Evolutionary conservation across 2,888 invertebrate genomes (phyloP), one percentile per base, ranked within the genome.

Genomic region (Drosophila nr. perissopoda): DNA sequence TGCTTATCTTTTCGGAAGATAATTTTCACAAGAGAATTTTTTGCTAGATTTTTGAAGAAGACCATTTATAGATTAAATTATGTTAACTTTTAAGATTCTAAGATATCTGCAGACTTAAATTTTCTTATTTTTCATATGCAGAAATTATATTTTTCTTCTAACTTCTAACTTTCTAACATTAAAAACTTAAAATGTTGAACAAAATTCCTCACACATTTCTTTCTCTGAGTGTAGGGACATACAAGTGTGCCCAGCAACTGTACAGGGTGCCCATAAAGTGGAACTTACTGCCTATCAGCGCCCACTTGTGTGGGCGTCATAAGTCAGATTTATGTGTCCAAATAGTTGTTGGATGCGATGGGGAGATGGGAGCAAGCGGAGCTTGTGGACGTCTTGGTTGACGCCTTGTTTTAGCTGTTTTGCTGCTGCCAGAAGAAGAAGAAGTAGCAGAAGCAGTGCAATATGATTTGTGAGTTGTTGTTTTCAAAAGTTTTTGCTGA

Each of bases 271-370:
- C 56, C 38, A n/a, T 57, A 40, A 40, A 57, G 27, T 21, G 29
- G n/a, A 40, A n/a, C 57, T 21, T 59, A 53, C 46, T 66, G 74
- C 66, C 77, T 60, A 61, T 40, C 64, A 56, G 68, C 58, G 21
- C 36, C 74, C 63, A 64, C 58, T 67, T 2, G 63, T 73, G 84
- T 72, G 81, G 83, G 82, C 82, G 83, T 78, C 87, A 83, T 86
- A 87, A 87, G 80, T 87, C 80, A 85, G 80, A 86, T 86, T 87
- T 86, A 86, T 86, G 85, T 82, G 85, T 83, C 87, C 83, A 85
- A 87, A 87, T 83, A 84, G 78, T 87, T 74, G 49, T 27, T 13
- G 33, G 56, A 8, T 16, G 54, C 29, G 42, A 49, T 21, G 18
- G 4, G 8, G 5, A 11, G 36, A 11, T 11, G 25, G 2, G 10